Base-by-base conservation (phyloP, 2,113 vertebrate genomes). In the Prunella fulvescens region DNA sequence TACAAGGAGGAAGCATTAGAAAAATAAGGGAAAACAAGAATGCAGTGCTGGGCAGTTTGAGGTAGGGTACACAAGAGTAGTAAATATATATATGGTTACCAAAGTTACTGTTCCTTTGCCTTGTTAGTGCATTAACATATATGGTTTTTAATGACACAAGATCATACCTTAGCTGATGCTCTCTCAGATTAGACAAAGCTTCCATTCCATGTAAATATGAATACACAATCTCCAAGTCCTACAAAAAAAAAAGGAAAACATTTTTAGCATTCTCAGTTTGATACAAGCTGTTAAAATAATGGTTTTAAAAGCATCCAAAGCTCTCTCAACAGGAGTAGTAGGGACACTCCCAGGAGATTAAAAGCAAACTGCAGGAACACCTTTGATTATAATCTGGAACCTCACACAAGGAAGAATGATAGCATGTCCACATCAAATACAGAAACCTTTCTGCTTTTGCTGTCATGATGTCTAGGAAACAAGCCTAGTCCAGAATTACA, bases 191-290 rank as follows among this genome's bases (percentile, higher is more conserved):
- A 76, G 99, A 99, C 91, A 99, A 97, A 37, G 99, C 99, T 97
- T 99, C 99, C 99, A 99, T 99, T 35, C 99, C 99, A 56, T 99
- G 99, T 73, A 99, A 98, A 95, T 99, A 99, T 0, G 99, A 99
- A 97, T 99, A 99, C 24, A 99, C 99, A 24, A 99, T 99, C 97
- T 99, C 99, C 98, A 99, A 97, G 96, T 99, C 99, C 99, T 99
- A 97, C 47, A 95, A 96, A 97, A 47, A 85, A 57, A 94, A 83
- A 66, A 24, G 67, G 24, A 70, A 97, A 86, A 93, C 16, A 26
- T 26, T 64, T 92, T 96, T 95, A 97, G 65, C 37, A 69, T 57
- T 92, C 11, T 93, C 45, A 31, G 3, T 54, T 83, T 39, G 16
- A 40, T 65, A 69, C 14, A 31, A 26, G 12, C 11, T 88, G 85